Base-by-base conservation (phyloP, 2,113 vertebrate genomes). In the Calypte anna region DNA sequence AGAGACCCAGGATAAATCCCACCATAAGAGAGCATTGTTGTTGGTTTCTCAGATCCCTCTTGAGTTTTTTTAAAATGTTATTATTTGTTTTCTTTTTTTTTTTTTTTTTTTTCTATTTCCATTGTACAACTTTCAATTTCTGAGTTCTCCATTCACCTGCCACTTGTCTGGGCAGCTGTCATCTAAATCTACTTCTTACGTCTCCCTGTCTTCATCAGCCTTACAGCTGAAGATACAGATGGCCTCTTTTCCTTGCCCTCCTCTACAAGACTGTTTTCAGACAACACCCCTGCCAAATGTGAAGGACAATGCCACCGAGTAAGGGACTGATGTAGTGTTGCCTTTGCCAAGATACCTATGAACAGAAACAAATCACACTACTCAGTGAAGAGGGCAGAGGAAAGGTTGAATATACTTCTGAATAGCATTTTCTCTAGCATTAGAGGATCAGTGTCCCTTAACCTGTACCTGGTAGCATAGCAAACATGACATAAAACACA, bases 221-320 rank as follows among this genome's bases (percentile, higher is more conserved):
- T 93, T 73, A 86, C 33, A 86, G 57, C 2, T 86, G 82, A 94
- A 82, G 59, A 23, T 89, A 44, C 51, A 94, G 79, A 88, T 84
- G 76, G 57, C 50, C 74, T 91, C 81, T 77, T 83, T 76, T 61
- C 36, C 50, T 40, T 90, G 33, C 75, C 63, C 85, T 87, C 50
- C 40, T 89, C 57, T 86, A 19, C 38, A n/a, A 70, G n/a, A 68
- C 38, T 84, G 24, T 68, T 92, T 92, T 70, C 73, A 89, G 58
- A 50, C 48, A 89, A 82, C 21, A 15, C n/a, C 53, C 66, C 38
- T 85, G 43, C 22, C 75, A 93, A 88, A 91, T 36, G 17, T 36
- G 58, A 78, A 64, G 61, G 62, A 66, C 7, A 94, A 86, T 85
- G 46, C 14, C 73, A 61, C 17, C n/a, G n/a, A 94, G 31, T 31